Evolutionary conservation across 2,113 vertebrate genomes (phyloP).

Genomic region (Neolamprologus ventralis): DNA sequence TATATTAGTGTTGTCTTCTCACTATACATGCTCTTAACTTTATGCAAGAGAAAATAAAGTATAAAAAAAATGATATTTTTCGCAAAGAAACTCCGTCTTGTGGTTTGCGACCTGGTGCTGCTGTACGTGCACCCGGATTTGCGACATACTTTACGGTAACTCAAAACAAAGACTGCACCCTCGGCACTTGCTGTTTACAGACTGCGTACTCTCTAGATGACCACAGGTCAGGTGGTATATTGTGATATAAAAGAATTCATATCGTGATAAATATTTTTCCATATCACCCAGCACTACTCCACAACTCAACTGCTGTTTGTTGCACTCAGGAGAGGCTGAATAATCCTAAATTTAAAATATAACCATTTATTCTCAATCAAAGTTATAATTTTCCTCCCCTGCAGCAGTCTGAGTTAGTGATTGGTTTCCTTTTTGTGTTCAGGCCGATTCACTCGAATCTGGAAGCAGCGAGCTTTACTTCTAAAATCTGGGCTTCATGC

Average conservation of each 20-base stretch:
- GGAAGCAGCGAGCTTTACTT: not conserved
- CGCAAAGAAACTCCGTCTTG: too few relatives aligned
- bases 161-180: not conserved
- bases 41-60: not conserved
- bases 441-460: not conserved
- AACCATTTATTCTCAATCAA: not conserved
- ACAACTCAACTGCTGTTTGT: not conserved
- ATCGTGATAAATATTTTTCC: not conserved
- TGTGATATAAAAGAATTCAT: not conserved
- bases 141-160: rapidly evolving
- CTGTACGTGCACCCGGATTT: not conserved
- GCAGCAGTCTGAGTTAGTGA: not conserved
- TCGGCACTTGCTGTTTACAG: not conserved
- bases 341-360: not conserved
- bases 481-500: not conserved
- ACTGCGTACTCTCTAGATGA: rapidly evolving
- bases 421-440: not conserved
- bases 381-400: not conserved
- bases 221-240: not conserved
- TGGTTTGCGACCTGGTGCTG: not conserved
- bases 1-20: not conserved
- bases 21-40: not conserved
- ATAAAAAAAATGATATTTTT: not conserved
- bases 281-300: not conserved
- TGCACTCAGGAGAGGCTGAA: not conserved